phyloP scores from a whole-genome alignment of 2,888 invertebrate genomes.

The Salpingus planirostris region DNA sequence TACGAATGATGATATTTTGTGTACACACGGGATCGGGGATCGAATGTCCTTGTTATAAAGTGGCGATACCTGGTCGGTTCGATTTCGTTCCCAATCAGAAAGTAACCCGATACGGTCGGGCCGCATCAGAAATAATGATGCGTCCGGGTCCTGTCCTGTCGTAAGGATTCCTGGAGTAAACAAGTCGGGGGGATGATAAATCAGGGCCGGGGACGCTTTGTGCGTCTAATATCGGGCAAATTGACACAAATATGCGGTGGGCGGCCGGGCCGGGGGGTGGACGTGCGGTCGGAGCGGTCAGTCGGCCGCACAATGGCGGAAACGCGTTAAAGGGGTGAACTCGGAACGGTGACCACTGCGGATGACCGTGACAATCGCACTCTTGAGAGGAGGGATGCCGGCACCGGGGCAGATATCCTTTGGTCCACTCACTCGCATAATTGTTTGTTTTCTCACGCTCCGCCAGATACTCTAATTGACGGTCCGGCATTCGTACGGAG shows the following conservation, averaged over 20 bases:
- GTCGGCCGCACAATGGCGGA: conserved; percentile 19
- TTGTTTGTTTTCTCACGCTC: conserved; percentile 45
- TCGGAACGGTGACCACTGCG: conserved; percentile 29
- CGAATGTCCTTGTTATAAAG: conserved; percentile 35
- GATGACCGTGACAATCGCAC: conserved; percentile 40
- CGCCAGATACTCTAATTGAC: conserved; percentile 42
- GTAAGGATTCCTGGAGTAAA: conserved; percentile 35
- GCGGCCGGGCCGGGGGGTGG: conserved; percentile 20
- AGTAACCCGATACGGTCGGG: conserved; percentile 36
- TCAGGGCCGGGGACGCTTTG: conserved; percentile 26
- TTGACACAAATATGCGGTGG: conserved; percentile 35
- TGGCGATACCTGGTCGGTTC: conserved; percentile 30
- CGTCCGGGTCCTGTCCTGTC: too few species aligned
- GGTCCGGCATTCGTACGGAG: conserved; percentile 36
- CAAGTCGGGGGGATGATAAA: conserved; percentile 25
- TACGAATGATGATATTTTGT: too few species aligned
- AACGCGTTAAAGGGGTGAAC: conserved; percentile 26
- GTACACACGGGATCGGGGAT: too few species aligned
- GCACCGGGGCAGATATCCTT: conserved; percentile 7
- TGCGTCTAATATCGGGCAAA: conserved; percentile 35
- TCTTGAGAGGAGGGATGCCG: conserved; percentile 33
- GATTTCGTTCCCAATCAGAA: conserved; percentile 39
- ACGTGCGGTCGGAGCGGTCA: conserved; percentile 24
- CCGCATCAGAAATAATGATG: conserved; percentile 41
- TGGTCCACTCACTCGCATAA: conserved; percentile 35